Evolutionary conservation across 2,113 vertebrate genomes (phyloP).

Genomic region (Gymnarchus niloticus): DNA sequence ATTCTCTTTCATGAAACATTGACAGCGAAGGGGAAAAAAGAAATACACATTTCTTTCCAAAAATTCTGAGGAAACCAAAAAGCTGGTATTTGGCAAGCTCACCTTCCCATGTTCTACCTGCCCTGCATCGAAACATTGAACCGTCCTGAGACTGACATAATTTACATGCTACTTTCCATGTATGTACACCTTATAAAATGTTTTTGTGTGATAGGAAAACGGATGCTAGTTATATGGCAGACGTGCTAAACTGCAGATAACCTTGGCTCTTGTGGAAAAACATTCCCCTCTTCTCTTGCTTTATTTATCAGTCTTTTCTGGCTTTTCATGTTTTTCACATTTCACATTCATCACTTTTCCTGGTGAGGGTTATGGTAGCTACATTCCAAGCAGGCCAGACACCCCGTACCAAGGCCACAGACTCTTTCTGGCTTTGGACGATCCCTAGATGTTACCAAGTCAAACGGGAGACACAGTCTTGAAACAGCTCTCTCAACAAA

Average conservation of each 20-base stretch:
- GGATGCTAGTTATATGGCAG: not conserved
- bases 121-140: not conserved
- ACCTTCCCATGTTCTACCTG: not conserved
- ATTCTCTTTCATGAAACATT: conserved; percentile 32
- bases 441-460: not conserved
- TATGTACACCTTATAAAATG: not conserved
- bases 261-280: not conserved
- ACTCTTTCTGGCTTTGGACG: not conserved
- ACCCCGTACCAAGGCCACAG: not conserved
- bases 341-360: not conserved
- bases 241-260: not conserved
- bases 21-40: conserved; percentile 44
- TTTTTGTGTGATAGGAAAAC: conserved; percentile 2
- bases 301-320: not conserved
- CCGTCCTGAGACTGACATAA: not conserved
- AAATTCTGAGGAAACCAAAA: conserved; percentile 46
- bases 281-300: conserved; percentile 1
- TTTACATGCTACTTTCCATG: not conserved
- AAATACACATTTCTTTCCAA: conserved; percentile 44
- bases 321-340: not conserved
- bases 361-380: not conserved
- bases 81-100: not conserved
- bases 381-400: not conserved
- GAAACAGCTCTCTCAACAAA: not conserved
- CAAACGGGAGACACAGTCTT: not conserved